Evolutionary conservation across 2,113 vertebrate genomes (phyloP), one percentile per base, ranked within the genome.

Genomic region (Oceanodroma tethys): DNA sequence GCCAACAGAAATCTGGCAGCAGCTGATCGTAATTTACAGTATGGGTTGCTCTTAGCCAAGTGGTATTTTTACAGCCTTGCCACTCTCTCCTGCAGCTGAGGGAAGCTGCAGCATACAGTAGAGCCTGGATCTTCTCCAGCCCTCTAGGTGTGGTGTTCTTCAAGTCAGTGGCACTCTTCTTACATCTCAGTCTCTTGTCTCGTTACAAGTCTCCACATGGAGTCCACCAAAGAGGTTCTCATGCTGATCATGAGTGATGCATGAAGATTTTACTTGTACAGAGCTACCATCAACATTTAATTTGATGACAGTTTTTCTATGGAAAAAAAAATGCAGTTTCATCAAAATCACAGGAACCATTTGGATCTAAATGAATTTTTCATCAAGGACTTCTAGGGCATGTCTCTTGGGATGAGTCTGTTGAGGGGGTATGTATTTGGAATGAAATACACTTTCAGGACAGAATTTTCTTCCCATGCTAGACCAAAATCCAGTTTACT

Each of bases 1-100:
- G 89, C 58, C 65, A 91, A 70, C 11, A 66, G 68, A 87, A 81
- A 48, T 65, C 91, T 94, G 94, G 80, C 91, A 95, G 90, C 53
- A 63, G 29, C 8, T 1, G 0, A 26, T 42, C 1, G 2, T 58
- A 14, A 73, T 86, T 85, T 80, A 45, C 78, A 47, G 40, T 36
- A 43, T 30, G 66, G 43, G n/a, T 43, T 95, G 75, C 21, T 86
- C 55, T 52, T 27, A 71, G 68, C 55, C 82, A 94, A 78, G 68
- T 48, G 68, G 58, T 81, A 22, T 76, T 88, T 90, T 88, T 50
- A 62, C 65, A 91, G 50, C 65, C 36, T 87, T 92, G 73, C 63
- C 60, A n/a, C 45, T 56, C n/a, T 95, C 27, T 85, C 21, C 80
- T 71, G 90, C 47, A 63, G 52, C 70, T 90, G 60, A 76, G 30